Evolutionary conservation across 2,888 invertebrate genomes (phyloP).

Genomic region (Drosophila koepferae): DNA sequence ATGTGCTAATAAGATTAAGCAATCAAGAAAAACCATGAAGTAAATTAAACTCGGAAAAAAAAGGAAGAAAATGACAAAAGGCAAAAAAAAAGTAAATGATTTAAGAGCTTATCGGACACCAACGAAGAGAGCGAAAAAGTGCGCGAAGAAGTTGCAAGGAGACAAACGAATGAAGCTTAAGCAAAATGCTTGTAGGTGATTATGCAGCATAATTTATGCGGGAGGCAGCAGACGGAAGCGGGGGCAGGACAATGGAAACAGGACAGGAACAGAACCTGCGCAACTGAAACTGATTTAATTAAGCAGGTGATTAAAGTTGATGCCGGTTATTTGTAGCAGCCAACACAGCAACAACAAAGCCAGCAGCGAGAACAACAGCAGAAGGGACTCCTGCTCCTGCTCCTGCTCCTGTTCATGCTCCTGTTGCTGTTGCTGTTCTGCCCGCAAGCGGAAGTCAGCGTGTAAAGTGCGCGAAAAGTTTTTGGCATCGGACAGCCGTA

Average conservation of each 20-base stretch:
- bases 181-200: slow-evolving; percentile 73
- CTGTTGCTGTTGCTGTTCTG: slow-evolving; percentile 6
- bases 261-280: slow-evolving; percentile 34
- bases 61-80: neutral
- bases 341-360: slow-evolving; percentile 57
- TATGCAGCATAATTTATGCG: slow-evolving; percentile 78
- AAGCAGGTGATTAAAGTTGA: slow-evolving; percentile 83
- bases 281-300: slow-evolving; percentile 81
- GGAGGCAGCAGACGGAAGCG: slow-evolving; percentile 23
- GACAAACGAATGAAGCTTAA: slow-evolving; percentile 63
- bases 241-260: slow-evolving; percentile 12
- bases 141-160: slow-evolving; percentile 35
- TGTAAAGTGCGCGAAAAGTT: slow-evolving; percentile 71
- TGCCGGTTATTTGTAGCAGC: slow-evolving; percentile 79
- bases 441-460: slow-evolving; percentile 50
- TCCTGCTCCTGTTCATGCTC: neutral
- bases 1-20: slow-evolving; percentile 12
- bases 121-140: slow-evolving; percentile 12
- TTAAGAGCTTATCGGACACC: slow-evolving; percentile 68
- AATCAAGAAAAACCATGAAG: slow-evolving; percentile 17
- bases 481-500: slow-evolving; percentile 46
- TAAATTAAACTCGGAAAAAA: slow-evolving; percentile 6
- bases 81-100: slow-evolving; percentile 60
- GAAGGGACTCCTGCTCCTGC: slow-evolving; percentile 35
- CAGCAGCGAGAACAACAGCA: slow-evolving; percentile 17